Percentiles rank a stretch among this genome's conserved stretches.
Conservation (phyloP, 2,888 invertebrate species). For the Bombylius major region DNA sequence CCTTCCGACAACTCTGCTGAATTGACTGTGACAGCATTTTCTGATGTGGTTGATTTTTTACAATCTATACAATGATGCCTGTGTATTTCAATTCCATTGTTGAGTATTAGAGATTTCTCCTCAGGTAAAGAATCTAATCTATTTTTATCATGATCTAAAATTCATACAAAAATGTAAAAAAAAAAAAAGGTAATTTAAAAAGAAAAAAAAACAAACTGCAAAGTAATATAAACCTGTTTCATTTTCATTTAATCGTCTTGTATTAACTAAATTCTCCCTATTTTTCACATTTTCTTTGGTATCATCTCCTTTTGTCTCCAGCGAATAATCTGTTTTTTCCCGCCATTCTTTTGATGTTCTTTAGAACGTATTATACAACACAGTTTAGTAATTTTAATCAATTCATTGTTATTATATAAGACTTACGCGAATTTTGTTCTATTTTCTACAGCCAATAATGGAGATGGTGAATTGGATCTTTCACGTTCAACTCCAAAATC, state of each 20-base stretch:
- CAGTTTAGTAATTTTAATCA: neutral
- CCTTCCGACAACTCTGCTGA: constrained; percentile 81
- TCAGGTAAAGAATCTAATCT: constrained; percentile 64
- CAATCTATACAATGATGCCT: constrained; percentile 61
- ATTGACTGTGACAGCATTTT: constrained; percentile 69
- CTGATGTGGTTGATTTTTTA: constrained; percentile 65
- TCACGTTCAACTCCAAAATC: constrained; percentile 63
- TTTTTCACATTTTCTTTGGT: constrained; percentile 57
- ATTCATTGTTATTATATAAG: neutral
- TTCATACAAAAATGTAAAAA: neutral
- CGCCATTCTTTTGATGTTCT: constrained; percentile 62
- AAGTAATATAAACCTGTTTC: constrained; percentile 52
- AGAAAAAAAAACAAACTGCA: neutral
- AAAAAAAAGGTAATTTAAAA: neutral
- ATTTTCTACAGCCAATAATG: constrained; percentile 39
- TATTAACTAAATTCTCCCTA: constrained; percentile 53
- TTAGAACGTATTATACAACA: neutral
- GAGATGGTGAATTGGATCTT: constrained; percentile 54
- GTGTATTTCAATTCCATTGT: constrained; percentile 23
- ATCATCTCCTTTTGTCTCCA: constrained; percentile 73
- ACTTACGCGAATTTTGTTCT: neutral
- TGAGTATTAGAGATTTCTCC: constrained; percentile 44
- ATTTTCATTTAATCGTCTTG: constrained; percentile 69
- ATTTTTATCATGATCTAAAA: constrained; percentile 63
- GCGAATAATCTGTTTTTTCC: constrained; percentile 84